Evolutionary conservation across 2,113 vertebrate species (phyloP), one percentile per base, ranked within the genome.

Genomic region (Oxyruncus cristatus): DNA sequence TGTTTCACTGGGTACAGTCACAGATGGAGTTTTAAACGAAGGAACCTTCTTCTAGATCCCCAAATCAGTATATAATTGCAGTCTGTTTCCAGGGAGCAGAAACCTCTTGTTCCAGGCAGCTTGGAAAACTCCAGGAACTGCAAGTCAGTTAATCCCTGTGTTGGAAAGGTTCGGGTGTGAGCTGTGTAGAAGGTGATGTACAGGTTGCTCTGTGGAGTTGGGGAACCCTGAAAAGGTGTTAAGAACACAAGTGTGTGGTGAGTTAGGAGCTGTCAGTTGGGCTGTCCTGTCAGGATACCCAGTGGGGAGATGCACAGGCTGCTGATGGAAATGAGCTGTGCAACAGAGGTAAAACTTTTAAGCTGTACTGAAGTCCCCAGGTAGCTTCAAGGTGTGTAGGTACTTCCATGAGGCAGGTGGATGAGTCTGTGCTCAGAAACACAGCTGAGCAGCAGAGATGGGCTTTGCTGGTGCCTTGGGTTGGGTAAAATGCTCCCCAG

Each of bases 1-100:
- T 94, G 79, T 95, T 92, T 89, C 61, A 55, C n/a, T 91, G 80
- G 35, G 35, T 72, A 77, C 35, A 94, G 83, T 85, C 92, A 50
- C 55, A 92, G 85, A 52, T 95, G 88, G 66, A 68, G 84, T 95
- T 76, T 80, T 44, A 37, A 89, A 82, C 39, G 67, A 71, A 93
- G 85, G 52, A 39, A 89, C 55, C 23, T 73, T 74, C 8, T 7
- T 75, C 9, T 7, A 39, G 73, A 58, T 46, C 80, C 65, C 33
- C 42, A 63, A 55, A 88, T 85, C 72, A 41, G 65, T 61, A 50
- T 41, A 41, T 78, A 70, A 72, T 70, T 62, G 33, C 23, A 52
- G 63, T 24, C 22, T 74, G 13, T 67, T 67, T 42, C 41, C 35
- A 41, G 62, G 71, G 67, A 84, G 74, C 55, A 50, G 33, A 84